These are phyloP conservation scores for Cephalopachus bancanus DNA, from an alignment of 2,797 vertebrate genomes.

Conservation along the genomic window DNA sequence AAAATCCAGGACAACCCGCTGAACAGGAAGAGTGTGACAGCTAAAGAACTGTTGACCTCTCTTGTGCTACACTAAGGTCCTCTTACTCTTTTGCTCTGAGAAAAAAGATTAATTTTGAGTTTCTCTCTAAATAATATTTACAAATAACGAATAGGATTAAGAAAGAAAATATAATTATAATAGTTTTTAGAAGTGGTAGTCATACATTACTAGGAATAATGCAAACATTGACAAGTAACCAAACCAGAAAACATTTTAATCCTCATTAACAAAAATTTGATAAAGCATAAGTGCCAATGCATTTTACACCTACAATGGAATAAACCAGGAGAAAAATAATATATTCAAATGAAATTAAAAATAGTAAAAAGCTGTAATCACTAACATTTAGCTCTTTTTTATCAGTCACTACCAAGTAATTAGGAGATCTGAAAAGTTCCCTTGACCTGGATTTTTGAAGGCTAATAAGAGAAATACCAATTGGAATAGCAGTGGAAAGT, in stretches of 20 bases:
- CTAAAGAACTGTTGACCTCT: slow-evolving; percentile 32
- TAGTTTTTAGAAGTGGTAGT: slow-evolving; percentile 30
- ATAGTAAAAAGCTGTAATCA: neutral
- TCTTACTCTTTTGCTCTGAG: slow-evolving; percentile 54
- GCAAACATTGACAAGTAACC: slow-evolving; percentile 35
- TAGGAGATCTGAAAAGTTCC: slow-evolving; percentile 43
- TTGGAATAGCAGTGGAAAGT: neutral
- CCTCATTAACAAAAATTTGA: neutral
- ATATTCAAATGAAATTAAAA: slow-evolving; percentile 50
- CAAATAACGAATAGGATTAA: slow-evolving; percentile 14
- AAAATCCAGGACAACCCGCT: slow-evolving; percentile 79
- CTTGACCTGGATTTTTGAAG: slow-evolving; percentile 25
- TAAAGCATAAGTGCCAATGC: neutral
- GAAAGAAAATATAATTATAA: slow-evolving; percentile 56
- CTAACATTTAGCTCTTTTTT: slow-evolving; percentile 50
- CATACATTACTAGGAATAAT: slow-evolving; percentile 41
- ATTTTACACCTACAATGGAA: neutral
- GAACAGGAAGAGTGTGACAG: slow-evolving; percentile 66
- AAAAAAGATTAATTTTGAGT: slow-evolving; percentile 28
- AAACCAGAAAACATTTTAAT: slow-evolving; percentile 16
- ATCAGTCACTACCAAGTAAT: slow-evolving; percentile 16
- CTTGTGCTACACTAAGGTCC: neutral
- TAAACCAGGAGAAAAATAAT: slow-evolving; percentile 40
- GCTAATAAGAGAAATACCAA: neutral
- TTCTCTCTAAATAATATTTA: slow-evolving; percentile 43